These are phyloP conservation scores for Odocoileus virginianus DNA, from an alignment of 2,113 vertebrate species.

Conservation along the genomic window DNA sequence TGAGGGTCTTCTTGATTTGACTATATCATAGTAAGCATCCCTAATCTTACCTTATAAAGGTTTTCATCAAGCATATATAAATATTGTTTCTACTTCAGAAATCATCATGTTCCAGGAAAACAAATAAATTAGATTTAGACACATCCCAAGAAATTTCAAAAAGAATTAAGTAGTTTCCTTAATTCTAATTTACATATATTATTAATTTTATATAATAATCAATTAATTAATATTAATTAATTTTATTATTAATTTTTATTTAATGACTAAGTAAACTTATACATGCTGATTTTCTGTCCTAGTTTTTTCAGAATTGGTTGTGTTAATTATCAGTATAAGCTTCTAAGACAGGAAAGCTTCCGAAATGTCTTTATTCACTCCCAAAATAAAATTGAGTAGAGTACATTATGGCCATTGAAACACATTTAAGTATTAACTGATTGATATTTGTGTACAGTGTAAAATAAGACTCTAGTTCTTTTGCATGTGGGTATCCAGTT, in stretches of 20 bases:
- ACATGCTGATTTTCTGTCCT: not conserved
- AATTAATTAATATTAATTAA: too few species aligned
- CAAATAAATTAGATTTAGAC: not conserved
- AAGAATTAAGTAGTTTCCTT: not conserved
- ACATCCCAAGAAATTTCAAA: not conserved
- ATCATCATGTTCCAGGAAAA: not conserved
- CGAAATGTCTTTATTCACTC: not conserved
- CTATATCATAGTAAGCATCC: not conserved
- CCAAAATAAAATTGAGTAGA: slow-evolving; percentile 7
- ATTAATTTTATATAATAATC: not conserved
- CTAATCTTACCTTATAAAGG: not conserved
- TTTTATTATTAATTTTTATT: not conserved
- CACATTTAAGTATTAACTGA: not conserved
- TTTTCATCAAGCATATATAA: not conserved
- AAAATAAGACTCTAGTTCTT: not conserved
- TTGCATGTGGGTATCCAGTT: not conserved
- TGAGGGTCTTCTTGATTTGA: not conserved
- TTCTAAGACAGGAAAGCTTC: not conserved
- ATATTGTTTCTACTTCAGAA: not conserved
- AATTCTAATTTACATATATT: not conserved
- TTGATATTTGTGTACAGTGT: not conserved
- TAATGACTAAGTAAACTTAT: not conserved
- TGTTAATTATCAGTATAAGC: not conserved
- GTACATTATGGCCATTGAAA: not conserved
- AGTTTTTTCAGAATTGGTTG: not conserved